Evolutionary conservation across 2,113 vertebrate species (phyloP).

Genomic region (Micronycteris hirsuta): DNA sequence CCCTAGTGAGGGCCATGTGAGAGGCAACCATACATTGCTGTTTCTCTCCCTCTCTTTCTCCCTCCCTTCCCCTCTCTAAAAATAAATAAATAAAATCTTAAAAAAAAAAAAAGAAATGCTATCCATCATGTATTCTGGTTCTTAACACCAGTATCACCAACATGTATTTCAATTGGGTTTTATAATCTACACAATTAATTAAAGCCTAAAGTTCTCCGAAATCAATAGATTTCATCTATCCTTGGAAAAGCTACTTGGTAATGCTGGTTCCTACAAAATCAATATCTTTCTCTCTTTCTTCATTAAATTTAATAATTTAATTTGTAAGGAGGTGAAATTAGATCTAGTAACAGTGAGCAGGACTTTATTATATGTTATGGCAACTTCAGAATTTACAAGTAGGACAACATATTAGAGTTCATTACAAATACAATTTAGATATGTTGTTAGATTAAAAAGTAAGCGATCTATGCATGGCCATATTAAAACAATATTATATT

Average conservation of each 20-base stretch:
- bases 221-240: background rate
- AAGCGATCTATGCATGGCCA: background rate
- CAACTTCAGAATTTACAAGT: background rate
- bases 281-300: background rate
- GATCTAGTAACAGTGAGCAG: background rate
- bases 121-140: background rate
- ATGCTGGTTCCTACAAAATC: background rate
- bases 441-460: background rate
- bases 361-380: background rate
- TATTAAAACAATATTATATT: background rate
- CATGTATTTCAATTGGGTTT: background rate
- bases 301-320: constrained; percentile 1
- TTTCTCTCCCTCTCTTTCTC: no score
- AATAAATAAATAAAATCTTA: no score
- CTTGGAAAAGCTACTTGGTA: background rate
- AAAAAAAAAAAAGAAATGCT: background rate
- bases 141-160: background rate
- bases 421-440: background rate
- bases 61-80: no score
- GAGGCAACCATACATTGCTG: no score
- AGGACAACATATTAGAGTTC: background rate
- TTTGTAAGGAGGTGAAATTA: background rate
- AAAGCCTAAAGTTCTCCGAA: background rate
- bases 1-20: no score
- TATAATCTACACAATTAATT: background rate